A percentile compares a stretch with the other conserved stretches of the same genome.
Conservation (phyloP, 2,888 invertebrate genomes). For the Pristionchus exspectatus region DNA sequence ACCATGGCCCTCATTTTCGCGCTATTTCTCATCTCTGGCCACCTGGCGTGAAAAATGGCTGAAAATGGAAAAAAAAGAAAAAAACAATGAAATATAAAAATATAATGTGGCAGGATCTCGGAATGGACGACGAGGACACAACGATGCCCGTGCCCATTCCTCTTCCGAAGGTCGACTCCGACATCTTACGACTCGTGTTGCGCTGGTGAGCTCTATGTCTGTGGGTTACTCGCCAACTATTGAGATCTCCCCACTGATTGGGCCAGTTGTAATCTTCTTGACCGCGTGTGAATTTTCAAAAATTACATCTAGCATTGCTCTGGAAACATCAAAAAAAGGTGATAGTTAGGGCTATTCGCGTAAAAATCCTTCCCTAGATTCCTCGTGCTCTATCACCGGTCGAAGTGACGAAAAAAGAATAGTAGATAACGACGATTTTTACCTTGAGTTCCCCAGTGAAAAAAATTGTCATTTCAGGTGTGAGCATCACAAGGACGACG, state of each 20-base stretch:
- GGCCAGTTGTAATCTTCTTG: background rate
- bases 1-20: background rate
- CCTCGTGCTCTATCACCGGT: too few relatives aligned
- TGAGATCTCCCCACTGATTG: background rate
- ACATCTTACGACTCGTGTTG: background rate
- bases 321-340: background rate
- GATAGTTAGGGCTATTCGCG: too few relatives aligned
- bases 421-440: background rate
- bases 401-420: background rate
- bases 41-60: background rate
- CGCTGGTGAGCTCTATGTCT: background rate
- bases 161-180: background rate
- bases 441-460: background rate
- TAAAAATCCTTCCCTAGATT: too few relatives aligned
- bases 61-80: background rate
- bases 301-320: background rate
- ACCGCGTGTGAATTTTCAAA: too few relatives aligned
- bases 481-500: background rate
- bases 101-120: background rate
- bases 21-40: background rate
- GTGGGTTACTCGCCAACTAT: background rate
- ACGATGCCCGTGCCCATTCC: background rate
- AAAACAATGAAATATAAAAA: background rate
- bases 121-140: slow-evolving; percentile 38
- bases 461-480: background rate